phyloP scores from a whole-genome alignment of 2,888 invertebrate species.

The Acanthosoma haemorrhoidale region DNA sequence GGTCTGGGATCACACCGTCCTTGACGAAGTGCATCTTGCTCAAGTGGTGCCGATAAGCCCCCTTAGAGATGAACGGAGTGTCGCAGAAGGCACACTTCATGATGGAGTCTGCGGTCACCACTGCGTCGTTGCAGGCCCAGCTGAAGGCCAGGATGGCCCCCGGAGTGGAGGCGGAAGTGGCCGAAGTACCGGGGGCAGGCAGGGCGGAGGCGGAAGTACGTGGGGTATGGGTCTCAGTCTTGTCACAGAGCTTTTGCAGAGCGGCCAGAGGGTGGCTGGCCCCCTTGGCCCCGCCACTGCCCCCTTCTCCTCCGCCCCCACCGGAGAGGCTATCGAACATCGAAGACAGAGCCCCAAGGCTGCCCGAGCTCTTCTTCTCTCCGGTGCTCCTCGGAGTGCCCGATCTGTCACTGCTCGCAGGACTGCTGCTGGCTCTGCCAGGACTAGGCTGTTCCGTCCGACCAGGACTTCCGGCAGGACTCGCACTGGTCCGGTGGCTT shows the following conservation, averaged over 20 bases:
- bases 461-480: constrained; percentile 40
- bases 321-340: constrained; percentile 84
- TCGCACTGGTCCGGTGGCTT: constrained; percentile 38
- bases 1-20: constrained; percentile 78
- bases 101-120: constrained; percentile 77
- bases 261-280: constrained; percentile 85
- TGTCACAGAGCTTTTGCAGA: constrained; percentile 91
- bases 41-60: constrained; percentile 91
- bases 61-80: constrained; percentile 92
- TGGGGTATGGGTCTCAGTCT: constrained; percentile 68
- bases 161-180: constrained; percentile 56
- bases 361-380: constrained; percentile 53
- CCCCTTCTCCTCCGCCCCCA: constrained; percentile 41
- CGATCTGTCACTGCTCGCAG: constrained; percentile 67
- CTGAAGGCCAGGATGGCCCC: constrained; percentile 85
- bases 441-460: constrained; percentile 50
- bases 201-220: constrained; percentile 42
- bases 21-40: constrained; percentile 94
- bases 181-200: constrained; percentile 41
- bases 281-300: constrained; percentile 56
- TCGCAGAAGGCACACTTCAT: constrained; percentile 95
- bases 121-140: constrained; percentile 91
- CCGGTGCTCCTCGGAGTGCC: constrained; percentile 66
- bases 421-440: constrained; percentile 59
- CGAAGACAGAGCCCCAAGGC: constrained; percentile 76